These are phyloP conservation scores for Pycnonotus jocosus DNA, from an alignment of 2,113 vertebrate species.

Conservation along the genomic window DNA sequence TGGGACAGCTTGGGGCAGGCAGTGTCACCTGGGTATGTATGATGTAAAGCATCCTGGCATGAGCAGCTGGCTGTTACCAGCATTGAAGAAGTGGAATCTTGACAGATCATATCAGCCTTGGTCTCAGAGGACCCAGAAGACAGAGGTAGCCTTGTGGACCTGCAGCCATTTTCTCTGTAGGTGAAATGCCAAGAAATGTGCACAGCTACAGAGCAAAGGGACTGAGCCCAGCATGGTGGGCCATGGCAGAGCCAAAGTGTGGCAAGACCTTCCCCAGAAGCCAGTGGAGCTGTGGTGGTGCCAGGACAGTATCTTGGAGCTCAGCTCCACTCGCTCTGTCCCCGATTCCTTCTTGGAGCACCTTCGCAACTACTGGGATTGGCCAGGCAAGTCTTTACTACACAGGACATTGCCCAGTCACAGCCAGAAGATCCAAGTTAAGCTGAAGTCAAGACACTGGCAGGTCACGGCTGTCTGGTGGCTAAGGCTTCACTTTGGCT, in stretches of 20 bases:
- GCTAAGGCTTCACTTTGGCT: background rate
- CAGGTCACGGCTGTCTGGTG: background rate
- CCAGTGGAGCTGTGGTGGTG: background rate
- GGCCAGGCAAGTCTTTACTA: background rate
- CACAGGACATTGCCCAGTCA: background rate
- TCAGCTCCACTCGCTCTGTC: background rate
- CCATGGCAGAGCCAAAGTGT: background rate
- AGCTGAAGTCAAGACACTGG: background rate
- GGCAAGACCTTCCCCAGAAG: background rate
- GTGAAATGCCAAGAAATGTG: background rate
- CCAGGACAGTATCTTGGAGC: background rate
- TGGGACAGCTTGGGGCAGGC: background rate
- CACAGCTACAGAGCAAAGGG: background rate
- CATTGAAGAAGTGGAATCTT: background rate
- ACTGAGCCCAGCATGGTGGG: background rate
- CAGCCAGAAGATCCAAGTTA: background rate
- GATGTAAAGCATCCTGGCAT: background rate
- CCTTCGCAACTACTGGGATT: background rate
- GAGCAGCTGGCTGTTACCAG: background rate
- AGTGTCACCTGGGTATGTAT: fast-evolving
- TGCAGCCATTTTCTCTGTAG: background rate
- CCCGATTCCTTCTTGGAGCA: background rate
- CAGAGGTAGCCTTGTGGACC: background rate
- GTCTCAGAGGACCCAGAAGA: background rate
- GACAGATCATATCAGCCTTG: background rate